These are phyloP conservation scores for Drosophila villosipedis DNA, from an alignment of 2,888 invertebrate genomes.

Conservation along the genomic window DNA sequence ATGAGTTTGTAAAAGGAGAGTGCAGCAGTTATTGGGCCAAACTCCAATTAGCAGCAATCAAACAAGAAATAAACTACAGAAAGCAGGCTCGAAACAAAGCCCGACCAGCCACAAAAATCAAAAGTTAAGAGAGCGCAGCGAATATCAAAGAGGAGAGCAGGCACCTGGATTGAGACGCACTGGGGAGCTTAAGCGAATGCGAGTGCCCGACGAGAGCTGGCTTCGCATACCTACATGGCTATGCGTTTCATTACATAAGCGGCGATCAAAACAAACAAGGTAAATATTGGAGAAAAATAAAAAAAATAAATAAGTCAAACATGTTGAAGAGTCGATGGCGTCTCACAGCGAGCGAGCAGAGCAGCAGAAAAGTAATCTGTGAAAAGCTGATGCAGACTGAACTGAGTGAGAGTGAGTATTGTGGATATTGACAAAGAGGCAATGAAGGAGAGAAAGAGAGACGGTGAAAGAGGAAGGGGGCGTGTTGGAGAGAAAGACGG, in stretches of 20 bases:
- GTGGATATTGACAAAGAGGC: neutral
- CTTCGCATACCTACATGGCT: conserved; percentile 48
- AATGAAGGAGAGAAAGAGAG: conserved; percentile 6
- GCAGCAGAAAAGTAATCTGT: conserved; percentile 32
- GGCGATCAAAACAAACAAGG: conserved; percentile 78
- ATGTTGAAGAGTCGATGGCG: conserved; percentile 50
- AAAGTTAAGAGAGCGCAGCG: conserved; percentile 19
- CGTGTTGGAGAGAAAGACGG: conserved; percentile 8
- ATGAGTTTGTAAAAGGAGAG: conserved; percentile 26
- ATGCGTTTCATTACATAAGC: conserved; percentile 67
- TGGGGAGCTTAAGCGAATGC: conserved; percentile 38
- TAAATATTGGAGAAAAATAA: conserved; percentile 69
- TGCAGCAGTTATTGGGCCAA: conserved; percentile 9
- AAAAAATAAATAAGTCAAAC: conserved; percentile 68
- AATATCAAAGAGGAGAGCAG: conserved; percentile 12
- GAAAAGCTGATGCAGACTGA: conserved; percentile 26
- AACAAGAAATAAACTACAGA: conserved; percentile 39
- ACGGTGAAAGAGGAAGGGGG: conserved; percentile 12
- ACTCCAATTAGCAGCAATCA: conserved; percentile 25
- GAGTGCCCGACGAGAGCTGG: conserved; percentile 40
- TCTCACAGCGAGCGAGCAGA: conserved; percentile 20
- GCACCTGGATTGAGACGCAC: conserved; percentile 20
- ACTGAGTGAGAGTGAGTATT: conserved; percentile 15
- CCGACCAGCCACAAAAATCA: neutral
- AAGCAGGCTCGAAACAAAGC: conserved; percentile 10